Conservation (phyloP, 2,113 vertebrate species). For the Etia nguti region DNA sequence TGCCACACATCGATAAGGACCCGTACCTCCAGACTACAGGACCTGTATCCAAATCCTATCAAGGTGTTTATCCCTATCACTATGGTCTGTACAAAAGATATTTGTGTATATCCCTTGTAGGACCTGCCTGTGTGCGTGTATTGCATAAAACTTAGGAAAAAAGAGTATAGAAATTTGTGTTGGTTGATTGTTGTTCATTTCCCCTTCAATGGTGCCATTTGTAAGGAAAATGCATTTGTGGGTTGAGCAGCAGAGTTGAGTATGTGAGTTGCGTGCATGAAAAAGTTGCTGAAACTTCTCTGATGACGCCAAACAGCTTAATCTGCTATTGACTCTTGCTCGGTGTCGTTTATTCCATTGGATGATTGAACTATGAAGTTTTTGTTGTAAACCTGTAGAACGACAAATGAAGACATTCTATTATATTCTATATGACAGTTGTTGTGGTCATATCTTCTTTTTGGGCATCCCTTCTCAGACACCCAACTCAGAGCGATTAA, state of each 20-base stretch:
- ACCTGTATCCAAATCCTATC: background rate
- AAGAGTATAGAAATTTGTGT: background rate
- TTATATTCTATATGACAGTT: fast-evolving
- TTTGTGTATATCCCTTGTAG: background rate
- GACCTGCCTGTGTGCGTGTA: background rate
- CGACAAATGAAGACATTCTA: fast-evolving
- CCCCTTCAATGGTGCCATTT: background rate
- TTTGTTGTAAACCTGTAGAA: background rate
- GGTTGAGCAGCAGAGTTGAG: background rate
- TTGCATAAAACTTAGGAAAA: background rate
- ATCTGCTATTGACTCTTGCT: background rate
- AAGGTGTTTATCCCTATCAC: background rate
- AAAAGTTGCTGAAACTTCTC: background rate
- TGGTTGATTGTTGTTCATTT: background rate
- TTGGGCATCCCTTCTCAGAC: background rate
- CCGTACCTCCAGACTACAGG: background rate
- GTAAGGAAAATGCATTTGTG: too few species aligned
- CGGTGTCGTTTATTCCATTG: background rate
- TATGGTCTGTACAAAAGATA: background rate
- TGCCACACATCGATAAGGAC: background rate
- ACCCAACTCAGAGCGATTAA: background rate
- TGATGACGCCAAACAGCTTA: background rate
- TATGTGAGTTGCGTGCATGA: fast-evolving
- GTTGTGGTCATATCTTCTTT: background rate
- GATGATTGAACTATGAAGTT: background rate